Evolutionary conservation across 2,113 vertebrate genomes (phyloP).

Genomic region (Podocnemis expansa): DNA sequence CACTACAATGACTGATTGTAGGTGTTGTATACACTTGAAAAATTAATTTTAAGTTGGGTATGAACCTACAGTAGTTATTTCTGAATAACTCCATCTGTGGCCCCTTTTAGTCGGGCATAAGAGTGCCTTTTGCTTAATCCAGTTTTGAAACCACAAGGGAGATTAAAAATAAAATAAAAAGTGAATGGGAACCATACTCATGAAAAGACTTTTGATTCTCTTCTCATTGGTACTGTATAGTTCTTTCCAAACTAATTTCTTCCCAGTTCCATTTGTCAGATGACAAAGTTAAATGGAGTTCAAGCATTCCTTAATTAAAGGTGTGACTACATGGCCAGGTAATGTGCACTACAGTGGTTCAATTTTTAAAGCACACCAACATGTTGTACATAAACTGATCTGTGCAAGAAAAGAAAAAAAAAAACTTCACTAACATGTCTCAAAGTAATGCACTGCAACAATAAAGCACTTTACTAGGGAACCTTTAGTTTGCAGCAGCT

Average conservation of each 20-base stretch:
- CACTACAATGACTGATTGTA: not conserved
- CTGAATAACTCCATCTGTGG: not conserved
- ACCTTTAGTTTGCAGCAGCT: not conserved
- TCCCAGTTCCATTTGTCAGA: not conserved
- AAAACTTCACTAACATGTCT: not conserved
- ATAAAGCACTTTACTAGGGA: not conserved
- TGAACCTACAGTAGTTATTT: not conserved
- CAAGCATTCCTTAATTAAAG: fast-evolving
- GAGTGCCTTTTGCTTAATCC: not conserved
- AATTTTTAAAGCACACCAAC: not conserved
- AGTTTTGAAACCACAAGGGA: not conserved
- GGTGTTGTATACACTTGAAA: not conserved
- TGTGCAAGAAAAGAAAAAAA: not conserved
- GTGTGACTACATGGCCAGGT: not conserved
- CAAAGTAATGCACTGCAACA: not conserved
- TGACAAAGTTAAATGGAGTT: not conserved
- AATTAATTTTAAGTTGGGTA: not conserved
- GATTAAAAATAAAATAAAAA: too few species aligned
- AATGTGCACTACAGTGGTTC: not conserved
- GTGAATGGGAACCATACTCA: not conserved
- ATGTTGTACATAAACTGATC: not conserved
- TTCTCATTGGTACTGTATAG: not conserved
- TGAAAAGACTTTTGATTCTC: not conserved
- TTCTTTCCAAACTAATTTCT: not conserved
- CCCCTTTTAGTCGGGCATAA: not conserved